phyloP scores from a whole-genome alignment of 2,888 invertebrate species.

The Clepsis dumicolana region DNA sequence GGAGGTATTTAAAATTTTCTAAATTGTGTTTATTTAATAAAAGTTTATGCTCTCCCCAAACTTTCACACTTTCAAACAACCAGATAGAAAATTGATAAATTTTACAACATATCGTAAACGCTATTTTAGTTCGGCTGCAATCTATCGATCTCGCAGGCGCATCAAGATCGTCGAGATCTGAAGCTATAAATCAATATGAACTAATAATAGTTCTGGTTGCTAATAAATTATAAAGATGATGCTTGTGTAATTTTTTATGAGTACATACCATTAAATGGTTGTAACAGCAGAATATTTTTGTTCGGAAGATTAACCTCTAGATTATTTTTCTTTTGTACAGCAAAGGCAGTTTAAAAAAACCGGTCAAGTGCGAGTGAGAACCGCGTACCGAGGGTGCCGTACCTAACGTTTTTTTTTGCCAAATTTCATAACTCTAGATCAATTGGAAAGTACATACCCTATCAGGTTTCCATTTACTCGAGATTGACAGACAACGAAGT shows the following conservation, averaged over 20 bases:
- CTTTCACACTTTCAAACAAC: neutral
- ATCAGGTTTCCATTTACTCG: no score
- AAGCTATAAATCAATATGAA: conserved; percentile 12
- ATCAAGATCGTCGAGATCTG: conserved; percentile 1
- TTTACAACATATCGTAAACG: conserved; percentile 21
- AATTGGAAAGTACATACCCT: no score
- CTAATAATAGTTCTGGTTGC: conserved; percentile 11
- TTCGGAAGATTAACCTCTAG: neutral
- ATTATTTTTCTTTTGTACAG: no score
- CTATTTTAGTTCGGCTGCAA: conserved; percentile 10
- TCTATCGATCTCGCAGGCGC: conserved; percentile 17
- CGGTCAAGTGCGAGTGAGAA: no score
- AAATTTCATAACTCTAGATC: no score
- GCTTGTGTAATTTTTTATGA: neutral
- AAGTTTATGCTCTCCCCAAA: no score
- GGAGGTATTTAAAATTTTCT: no score
- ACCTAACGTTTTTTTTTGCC: no score
- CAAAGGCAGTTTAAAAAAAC: no score
- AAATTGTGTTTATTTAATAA: no score
- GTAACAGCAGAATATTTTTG: neutral
- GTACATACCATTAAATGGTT: neutral
- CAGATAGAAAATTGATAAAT: conserved; percentile 5
- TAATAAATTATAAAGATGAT: conserved; percentile 2
- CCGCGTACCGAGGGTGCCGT: no score
- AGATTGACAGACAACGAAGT: no score